These are phyloP conservation scores for Andrena cerasifolii DNA, from an alignment of 1,140 invertebrate genomes.

Conservation along the genomic window DNA sequence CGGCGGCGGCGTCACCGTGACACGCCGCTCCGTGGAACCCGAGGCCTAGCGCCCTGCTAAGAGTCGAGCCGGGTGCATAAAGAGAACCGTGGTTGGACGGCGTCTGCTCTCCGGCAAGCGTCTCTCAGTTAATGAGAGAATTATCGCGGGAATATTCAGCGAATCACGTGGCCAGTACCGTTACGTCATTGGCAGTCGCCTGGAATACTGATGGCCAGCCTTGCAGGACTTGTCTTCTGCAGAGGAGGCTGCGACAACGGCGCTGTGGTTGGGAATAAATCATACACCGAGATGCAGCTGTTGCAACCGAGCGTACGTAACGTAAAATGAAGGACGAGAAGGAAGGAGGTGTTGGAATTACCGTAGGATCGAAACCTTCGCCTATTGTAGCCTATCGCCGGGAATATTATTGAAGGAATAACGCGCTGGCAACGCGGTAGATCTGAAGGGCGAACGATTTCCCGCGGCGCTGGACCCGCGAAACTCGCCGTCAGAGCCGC, in stretches of 20 bases:
- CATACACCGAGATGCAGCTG: background rate
- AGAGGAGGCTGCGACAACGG: background rate
- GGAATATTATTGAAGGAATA: too few relatives aligned
- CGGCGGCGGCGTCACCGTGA: slow-evolving; percentile 25
- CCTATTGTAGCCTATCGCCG: too few relatives aligned
- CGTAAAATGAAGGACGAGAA: background rate
- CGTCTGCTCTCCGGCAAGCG: background rate
- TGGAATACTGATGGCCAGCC: background rate
- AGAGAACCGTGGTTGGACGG: background rate
- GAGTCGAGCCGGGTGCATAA: background rate
- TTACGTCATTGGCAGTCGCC: background rate
- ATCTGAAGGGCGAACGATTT: too few relatives aligned
- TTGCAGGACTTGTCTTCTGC: background rate
- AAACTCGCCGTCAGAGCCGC: background rate
- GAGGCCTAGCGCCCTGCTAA: slow-evolving; percentile 16
- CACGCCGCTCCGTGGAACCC: background rate
- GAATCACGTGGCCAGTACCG: slow-evolving; percentile 20
- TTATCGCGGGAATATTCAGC: slow-evolving; percentile 11
- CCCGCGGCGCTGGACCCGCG: background rate
- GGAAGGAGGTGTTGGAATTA: background rate
- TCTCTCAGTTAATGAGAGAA: background rate
- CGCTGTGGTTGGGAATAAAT: slow-evolving; percentile 6
- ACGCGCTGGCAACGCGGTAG: too few relatives aligned
- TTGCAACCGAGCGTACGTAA: background rate
- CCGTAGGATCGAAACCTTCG: too few relatives aligned